Evolutionary conservation across 2,797 vertebrate species (phyloP), one percentile per base, ranked within the genome.

Genomic region (Varecia variegata): DNA sequence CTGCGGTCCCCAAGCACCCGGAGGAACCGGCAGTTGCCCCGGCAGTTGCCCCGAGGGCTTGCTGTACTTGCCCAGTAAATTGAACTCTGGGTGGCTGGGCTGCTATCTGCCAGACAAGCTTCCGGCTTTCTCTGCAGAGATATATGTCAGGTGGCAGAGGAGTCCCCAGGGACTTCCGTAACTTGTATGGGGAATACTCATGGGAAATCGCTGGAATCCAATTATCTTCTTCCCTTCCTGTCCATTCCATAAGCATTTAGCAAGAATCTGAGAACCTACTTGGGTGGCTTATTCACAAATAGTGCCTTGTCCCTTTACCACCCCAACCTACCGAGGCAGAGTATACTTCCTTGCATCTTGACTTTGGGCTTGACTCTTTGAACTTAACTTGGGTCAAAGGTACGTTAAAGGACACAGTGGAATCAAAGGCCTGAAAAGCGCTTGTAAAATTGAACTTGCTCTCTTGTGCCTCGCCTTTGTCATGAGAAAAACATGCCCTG

Each of bases 51-150:
- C 97, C 68, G 94, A 15, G 13, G 35, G 40, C 58, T 73, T 86
- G 83, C 7, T 89, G 76, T 84, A 90, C 95, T 94, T 58, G 80
- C 90, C 90, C 47, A 81, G 85, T 43, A 93, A 88, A 91, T 82
- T 47, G 20, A 92, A 82, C 70, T 92, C 47, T 25, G 21, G 91
- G 70, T 83, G 52, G 96, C 50, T 15, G 11, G 52, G 32, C 54
- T 82, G 17, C 35, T 90, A 30, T 13, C 43, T 38, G 30, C 43
- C 27, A 50, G 58, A 65, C 35, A 58, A 80, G n/a, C 56, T 58
- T 30, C 45, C 35, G 38, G 7, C 50, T 91, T 74, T 83, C 73
- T 93, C 86, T 15, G 20, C 1, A 11, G 32, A 68, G 70, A 7
- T 87, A 3, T 7, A 2, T 65, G 27, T 70, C 35, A 93, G 21